Evolutionary conservation across 2,113 vertebrate genomes (phyloP).

Genomic region (Corvus moneduloides): DNA sequence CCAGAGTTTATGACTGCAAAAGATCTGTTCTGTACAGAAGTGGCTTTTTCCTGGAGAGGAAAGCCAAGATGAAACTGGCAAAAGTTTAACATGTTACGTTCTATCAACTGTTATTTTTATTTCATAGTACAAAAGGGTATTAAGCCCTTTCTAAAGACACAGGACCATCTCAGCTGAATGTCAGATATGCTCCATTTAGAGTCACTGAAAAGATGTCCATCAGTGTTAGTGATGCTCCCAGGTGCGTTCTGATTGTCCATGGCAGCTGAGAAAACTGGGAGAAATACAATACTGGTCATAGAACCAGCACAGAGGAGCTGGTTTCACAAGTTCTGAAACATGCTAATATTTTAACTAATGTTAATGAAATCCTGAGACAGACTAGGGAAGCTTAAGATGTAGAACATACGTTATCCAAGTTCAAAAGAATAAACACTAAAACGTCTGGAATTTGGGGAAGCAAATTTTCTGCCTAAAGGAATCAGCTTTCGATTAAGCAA

Average conservation of each 20-base stretch:
- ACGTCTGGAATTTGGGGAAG: not conserved
- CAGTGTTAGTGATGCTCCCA: not conserved
- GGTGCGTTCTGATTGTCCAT: not conserved
- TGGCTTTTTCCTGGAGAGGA: not conserved
- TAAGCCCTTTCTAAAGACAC: not conserved
- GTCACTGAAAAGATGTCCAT: not conserved
- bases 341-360: not conserved
- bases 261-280: not conserved
- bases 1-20: not conserved
- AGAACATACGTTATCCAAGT: not conserved
- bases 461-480: not conserved
- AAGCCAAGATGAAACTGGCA: not conserved
- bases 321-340: not conserved
- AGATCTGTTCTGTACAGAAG: not conserved
- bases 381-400: not conserved
- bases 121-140: not conserved
- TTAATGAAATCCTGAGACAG: not conserved
- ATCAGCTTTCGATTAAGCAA: constrained; percentile 8
- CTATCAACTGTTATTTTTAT: not conserved
- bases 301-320: not conserved
- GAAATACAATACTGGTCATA: not conserved
- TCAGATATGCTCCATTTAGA: not conserved
- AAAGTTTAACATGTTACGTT: not conserved
- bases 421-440: not conserved
- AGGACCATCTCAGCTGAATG: not conserved